Base-by-base conservation (phyloP, 2,888 invertebrate species). In the Hydrotaea cyrtoneurina region DNA sequence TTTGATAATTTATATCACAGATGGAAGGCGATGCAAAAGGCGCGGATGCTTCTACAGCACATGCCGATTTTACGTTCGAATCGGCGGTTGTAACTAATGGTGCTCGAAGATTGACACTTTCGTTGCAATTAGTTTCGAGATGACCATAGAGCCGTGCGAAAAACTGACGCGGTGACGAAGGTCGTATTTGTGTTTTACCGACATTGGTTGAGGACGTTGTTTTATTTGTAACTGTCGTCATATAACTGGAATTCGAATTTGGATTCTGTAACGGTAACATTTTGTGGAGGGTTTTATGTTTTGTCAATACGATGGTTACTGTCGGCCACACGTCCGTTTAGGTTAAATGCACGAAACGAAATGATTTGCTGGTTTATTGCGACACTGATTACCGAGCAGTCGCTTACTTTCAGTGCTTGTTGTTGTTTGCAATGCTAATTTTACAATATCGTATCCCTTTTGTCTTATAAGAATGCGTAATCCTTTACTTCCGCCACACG, bases 131-230 rank as follows among this genome's bases (percentile, higher is more conserved):
- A n/a, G 76, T 78, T 82, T 96, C 96, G n/a, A 96, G 93, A 88
- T 96, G 95, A 0, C 96, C 97, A 89, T 97, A 97, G 55, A 97
- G 93, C 78, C 96, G 93, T 72, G 96, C 96, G 90, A 97, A 97
- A 91, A 97, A 97, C 88, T 96, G 95, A 36, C 96, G 93, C 78
- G 96, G 96, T 0, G 96, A 96, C 11, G 96, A 96, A 0, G 96
- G 96, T 21, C 94, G 93, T 86, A 90, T 86, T 66, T 84, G 81
- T 26, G 82, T 83, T 86, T 87, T 87, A 73, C 53, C 85, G 57
- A 75, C 79, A 64, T 53, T 80, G n/a, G 79, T 81, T 7, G 75
- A 46, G 4, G 11, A 50, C n/a, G 46, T n/a, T n/a, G 57, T 26
- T 2, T 17, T 64, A 13, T 19, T 43, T 19, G 76, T 50, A 43